A percentile compares a stretch with the other conserved stretches of the same genome.
phyloP scores from a whole-genome alignment of 1,140 invertebrate species.

The Dolichoris vasculosae region DNA sequence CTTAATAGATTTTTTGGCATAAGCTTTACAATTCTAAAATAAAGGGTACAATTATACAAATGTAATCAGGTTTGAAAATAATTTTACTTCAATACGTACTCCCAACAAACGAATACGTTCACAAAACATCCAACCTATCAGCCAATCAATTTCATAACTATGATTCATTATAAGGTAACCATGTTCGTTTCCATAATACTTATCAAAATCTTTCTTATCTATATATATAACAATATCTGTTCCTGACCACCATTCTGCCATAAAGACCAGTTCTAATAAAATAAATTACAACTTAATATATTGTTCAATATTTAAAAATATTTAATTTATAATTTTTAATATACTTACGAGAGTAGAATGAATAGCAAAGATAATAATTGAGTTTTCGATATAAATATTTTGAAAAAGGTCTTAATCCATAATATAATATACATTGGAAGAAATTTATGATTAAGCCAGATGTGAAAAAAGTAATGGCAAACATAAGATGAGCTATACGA shows the following conservation, averaged over 20 bases:
- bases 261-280: conserved; percentile 89
- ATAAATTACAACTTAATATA: conserved; percentile 14
- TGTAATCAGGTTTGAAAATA: not conserved
- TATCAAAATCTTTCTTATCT: conserved; percentile 85
- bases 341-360: conserved; percentile 92
- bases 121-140: conserved; percentile 90
- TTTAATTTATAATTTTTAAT: conserved; percentile 37
- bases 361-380: conserved; percentile 93
- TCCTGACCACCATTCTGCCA: conserved; percentile 94
- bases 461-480: conserved; percentile 92
- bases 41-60: conserved; percentile 6
- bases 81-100: conserved; percentile 75
- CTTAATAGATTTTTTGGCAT: conserved; percentile 93
- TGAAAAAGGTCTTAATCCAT: conserved; percentile 83
- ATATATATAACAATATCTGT: conserved; percentile 84
- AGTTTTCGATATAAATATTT: conserved; percentile 88
- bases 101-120: conserved; percentile 86
- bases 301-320: conserved; percentile 8
- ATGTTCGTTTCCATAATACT: conserved; percentile 91
- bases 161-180: conserved; percentile 95
- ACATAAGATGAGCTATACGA: conserved; percentile 83
- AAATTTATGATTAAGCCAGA: conserved; percentile 92
- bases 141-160: conserved; percentile 96
- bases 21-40: conserved; percentile 93
- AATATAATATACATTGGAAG: conserved; percentile 85